Percentiles rank a stretch among this genome's conserved stretches.
These are phyloP conservation scores for Acanthosoma haemorrhoidale DNA, from an alignment of 2,888 invertebrate species.

Conservation along the genomic window DNA sequence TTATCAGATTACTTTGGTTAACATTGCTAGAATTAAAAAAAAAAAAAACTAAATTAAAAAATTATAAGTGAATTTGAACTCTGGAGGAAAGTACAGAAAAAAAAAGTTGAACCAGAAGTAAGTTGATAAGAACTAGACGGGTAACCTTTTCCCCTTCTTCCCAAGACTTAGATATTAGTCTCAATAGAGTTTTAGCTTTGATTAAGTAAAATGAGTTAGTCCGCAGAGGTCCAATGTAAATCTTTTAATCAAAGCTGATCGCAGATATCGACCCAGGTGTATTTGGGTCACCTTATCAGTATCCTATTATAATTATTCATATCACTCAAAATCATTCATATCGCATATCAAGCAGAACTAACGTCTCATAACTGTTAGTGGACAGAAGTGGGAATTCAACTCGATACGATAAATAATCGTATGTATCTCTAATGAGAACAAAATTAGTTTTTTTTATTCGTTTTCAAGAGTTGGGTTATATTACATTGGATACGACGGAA, in stretches of 20 bases:
- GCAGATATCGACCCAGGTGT: background rate
- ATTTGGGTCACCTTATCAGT: too few relatives aligned
- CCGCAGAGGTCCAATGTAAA: background rate
- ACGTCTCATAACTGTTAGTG: too few relatives aligned
- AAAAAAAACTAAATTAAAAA: slow-evolving; percentile 22
- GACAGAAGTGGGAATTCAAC: too few relatives aligned
- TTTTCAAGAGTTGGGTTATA: too few relatives aligned
- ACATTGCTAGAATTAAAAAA: background rate
- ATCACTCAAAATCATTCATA: too few relatives aligned
- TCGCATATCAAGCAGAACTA: too few relatives aligned
- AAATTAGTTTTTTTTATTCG: too few relatives aligned
- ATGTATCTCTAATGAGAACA: too few relatives aligned
- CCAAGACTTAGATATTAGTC: background rate
- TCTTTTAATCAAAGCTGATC: background rate
- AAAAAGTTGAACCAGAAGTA: slow-evolving; percentile 1
- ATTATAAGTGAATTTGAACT: slow-evolving; percentile 18
- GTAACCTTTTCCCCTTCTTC: background rate
- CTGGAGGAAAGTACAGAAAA: background rate
- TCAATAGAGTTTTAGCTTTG: background rate
- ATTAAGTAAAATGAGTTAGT: background rate
- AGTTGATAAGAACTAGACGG: background rate
- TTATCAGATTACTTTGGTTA: background rate
- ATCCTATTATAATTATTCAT: too few relatives aligned
- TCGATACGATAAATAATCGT: too few relatives aligned
- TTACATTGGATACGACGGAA: too few relatives aligned